A percentile compares a stretch with the other conserved stretches of the same genome.
Conservation (phyloP, 2,113 vertebrate species). For the Lepus americanus region DNA sequence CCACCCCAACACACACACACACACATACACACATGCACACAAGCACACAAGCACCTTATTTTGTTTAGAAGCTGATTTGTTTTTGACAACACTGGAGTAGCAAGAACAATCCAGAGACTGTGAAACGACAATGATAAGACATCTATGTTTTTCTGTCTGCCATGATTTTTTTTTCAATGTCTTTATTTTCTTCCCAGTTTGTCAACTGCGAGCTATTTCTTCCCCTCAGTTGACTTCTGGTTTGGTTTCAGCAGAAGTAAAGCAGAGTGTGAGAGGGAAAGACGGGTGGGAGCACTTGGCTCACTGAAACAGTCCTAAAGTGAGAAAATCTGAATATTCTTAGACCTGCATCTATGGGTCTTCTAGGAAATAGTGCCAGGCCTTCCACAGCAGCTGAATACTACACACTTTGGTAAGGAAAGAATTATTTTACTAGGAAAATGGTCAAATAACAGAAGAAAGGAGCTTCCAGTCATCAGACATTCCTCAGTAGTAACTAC, state of each 20-base stretch:
- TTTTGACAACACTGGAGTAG: background rate
- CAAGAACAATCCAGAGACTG: background rate
- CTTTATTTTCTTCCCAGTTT: conserved; percentile 43
- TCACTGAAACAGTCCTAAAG: background rate
- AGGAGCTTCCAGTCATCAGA: background rate
- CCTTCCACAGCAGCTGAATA: background rate
- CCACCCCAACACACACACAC: background rate
- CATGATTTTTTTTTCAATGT: conserved; percentile 11
- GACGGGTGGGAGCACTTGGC: background rate
- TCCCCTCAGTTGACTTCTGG: conserved; percentile 23
- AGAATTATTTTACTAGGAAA: conserved; percentile 35
- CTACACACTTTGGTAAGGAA: background rate
- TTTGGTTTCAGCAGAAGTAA: conserved; percentile 47
- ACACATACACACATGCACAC: background rate
- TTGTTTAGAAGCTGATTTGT: background rate
- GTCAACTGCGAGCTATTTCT: background rate
- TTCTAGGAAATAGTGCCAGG: background rate
- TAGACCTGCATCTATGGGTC: background rate
- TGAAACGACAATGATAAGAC: conserved; percentile 23
- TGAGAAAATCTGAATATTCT: conserved; percentile 42
- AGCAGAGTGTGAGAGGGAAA: background rate
- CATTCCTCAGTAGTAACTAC: background rate
- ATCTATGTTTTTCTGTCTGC: background rate
- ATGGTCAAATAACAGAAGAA: background rate
- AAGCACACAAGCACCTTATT: background rate